Conservation (phyloP, 2,797 vertebrate genomes). For the Leucoraja ocellata region DNA sequence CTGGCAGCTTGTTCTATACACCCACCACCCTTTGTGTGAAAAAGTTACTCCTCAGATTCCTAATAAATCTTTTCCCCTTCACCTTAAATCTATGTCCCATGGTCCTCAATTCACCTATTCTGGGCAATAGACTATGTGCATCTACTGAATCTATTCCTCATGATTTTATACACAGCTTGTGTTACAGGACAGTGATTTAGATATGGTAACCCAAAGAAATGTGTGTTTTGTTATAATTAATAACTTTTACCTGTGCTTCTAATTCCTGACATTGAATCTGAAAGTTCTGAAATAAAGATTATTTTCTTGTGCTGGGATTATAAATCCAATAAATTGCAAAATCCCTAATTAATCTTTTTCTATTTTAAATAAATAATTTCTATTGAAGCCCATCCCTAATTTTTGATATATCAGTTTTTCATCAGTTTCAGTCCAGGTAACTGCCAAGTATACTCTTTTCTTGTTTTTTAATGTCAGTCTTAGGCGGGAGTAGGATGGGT, state of each 20-base stretch:
- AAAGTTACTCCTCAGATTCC: too few species aligned
- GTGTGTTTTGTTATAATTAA: neutral
- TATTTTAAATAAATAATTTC: neutral
- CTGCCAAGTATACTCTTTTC: neutral
- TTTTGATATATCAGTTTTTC: neutral
- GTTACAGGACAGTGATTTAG: neutral
- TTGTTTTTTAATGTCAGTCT: neutral
- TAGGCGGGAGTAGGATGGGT: neutral
- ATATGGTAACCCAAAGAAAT: neutral
- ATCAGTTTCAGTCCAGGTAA: neutral
- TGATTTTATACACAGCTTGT: too few species aligned
- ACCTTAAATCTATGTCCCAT: too few species aligned
- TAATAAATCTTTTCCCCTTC: too few species aligned
- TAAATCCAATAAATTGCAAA: neutral
- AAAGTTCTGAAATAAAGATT: neutral
- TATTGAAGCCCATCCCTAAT: neutral
- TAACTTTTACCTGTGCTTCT: neutral
- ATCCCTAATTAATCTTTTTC: neutral
- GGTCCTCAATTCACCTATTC: too few species aligned
- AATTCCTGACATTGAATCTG: neutral
- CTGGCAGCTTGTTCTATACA: too few species aligned
- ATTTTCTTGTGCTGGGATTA: neutral
- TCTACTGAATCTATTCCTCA: too few species aligned
- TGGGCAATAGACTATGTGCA: too few species aligned
- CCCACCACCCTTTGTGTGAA: too few species aligned